A percentile compares a stretch with the other conserved stretches of the same genome.
Conservation (phyloP, 2,797 vertebrate species). For the Sebastes kiyomatsui region DNA sequence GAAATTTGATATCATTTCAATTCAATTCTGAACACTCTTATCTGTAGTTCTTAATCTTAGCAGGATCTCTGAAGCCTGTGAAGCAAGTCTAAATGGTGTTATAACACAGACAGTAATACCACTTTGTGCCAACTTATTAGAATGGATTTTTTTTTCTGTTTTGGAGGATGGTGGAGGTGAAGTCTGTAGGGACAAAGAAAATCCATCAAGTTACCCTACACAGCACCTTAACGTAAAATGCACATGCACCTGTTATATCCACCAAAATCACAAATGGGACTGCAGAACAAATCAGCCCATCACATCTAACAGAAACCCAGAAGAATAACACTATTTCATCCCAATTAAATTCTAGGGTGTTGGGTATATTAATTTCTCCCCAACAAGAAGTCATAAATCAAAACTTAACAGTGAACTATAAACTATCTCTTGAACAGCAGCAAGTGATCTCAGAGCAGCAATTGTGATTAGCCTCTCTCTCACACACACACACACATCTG, state of each 20-base stretch:
- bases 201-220: neutral
- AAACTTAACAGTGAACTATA: conserved; percentile 5
- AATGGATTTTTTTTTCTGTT: neutral
- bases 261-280: neutral
- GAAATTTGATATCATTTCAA: conserved; percentile 42
- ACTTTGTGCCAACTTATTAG: neutral
- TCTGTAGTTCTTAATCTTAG: conserved; percentile 33
- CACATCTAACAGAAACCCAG: neutral
- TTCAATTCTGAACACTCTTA: conserved; percentile 37
- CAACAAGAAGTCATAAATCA: conserved; percentile 21
- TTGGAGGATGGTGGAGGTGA: neutral
- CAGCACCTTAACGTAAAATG: neutral
- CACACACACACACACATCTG: neutral
- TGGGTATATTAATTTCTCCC: conserved; percentile 7
- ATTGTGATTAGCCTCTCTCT: neutral
- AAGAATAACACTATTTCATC: conserved; percentile 3
- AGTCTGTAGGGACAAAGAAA: neutral
- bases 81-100: conserved; percentile 11
- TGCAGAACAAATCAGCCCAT: neutral
- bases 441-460: neutral
- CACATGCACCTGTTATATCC: neutral
- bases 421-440: neutral
- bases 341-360: conserved; percentile 18
- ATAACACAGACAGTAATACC: conserved; percentile 3
- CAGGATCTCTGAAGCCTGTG: conserved; percentile 22